Percentiles rank a stretch among this genome's conserved stretches.
phyloP scores from a whole-genome alignment of 2,797 vertebrate species.

The Petrocephalus sullivani region DNA sequence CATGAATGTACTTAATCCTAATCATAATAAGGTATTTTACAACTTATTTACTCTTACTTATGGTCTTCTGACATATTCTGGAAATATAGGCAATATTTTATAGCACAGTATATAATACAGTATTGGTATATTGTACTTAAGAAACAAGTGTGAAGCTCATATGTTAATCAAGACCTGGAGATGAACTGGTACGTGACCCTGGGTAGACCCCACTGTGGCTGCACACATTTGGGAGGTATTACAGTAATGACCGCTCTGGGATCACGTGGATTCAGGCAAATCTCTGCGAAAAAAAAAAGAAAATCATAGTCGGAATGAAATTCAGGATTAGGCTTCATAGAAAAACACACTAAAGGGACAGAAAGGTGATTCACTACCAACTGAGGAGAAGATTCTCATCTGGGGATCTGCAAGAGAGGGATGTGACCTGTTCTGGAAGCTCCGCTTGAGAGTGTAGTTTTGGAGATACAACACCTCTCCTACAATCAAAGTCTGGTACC shows the following conservation, averaged over 20 bases:
- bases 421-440: constrained; percentile 70
- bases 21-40: not conserved
- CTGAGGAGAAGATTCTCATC: constrained; percentile 67
- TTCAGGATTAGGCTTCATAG: not conserved
- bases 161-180: constrained; percentile 14
- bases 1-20: not conserved
- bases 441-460: constrained; percentile 73
- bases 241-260: constrained; percentile 72
- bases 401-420: constrained; percentile 69
- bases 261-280: constrained; percentile 74
- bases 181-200: constrained; percentile 73
- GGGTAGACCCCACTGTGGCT: constrained; percentile 78
- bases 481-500: constrained; percentile 74
- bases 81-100: not conserved
- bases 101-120: not conserved
- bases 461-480: constrained; percentile 80
- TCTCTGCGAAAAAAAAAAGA: constrained; percentile 60
- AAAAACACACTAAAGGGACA: not conserved
- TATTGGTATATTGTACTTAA: not conserved
- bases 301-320: not conserved
- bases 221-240: constrained; percentile 72
- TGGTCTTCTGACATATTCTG: not conserved
- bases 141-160: not conserved
- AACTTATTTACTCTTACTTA: not conserved
- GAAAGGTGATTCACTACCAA: constrained; percentile 62